Evolutionary conservation across 2,797 vertebrate species (phyloP).

Genomic region (Holocentrus rufus): DNA sequence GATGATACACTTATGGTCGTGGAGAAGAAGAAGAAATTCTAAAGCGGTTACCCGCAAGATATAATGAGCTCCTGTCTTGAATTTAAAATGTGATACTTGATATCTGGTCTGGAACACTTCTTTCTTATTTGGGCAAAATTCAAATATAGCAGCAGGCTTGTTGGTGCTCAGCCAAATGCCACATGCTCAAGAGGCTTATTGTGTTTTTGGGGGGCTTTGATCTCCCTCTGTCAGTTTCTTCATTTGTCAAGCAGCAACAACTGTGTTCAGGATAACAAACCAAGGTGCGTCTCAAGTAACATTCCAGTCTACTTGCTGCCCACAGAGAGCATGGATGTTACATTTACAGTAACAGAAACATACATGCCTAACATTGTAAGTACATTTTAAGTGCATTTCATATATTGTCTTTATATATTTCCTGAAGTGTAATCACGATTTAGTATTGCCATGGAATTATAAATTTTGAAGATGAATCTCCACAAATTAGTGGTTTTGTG

Average conservation of each 20-base stretch:
- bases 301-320: slow-evolving; percentile 43
- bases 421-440: background rate
- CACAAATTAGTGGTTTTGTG: background rate
- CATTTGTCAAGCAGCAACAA: slow-evolving; percentile 72
- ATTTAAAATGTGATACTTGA: slow-evolving; percentile 65
- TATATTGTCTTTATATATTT: background rate
- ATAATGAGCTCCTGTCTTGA: slow-evolving; percentile 74
- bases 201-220: slow-evolving; percentile 76
- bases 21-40: slow-evolving; percentile 71
- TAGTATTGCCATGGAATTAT: background rate
- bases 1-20: slow-evolving; percentile 49
- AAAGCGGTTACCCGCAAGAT: slow-evolving; percentile 71
- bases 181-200: slow-evolving; percentile 78
- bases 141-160: slow-evolving; percentile 76
- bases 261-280: slow-evolving; percentile 63
- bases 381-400: slow-evolving; percentile 25
- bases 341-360: slow-evolving; percentile 24
- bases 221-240: slow-evolving; percentile 67
- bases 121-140: slow-evolving; percentile 79
- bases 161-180: slow-evolving; percentile 69
- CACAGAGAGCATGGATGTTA: slow-evolving; percentile 44
- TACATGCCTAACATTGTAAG: slow-evolving; percentile 47
- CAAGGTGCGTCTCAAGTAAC: slow-evolving; percentile 65
- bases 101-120: slow-evolving; percentile 67
- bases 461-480: background rate